Conservation (phyloP, 1,140 invertebrate species). For the Potamilus streckersoni region DNA sequence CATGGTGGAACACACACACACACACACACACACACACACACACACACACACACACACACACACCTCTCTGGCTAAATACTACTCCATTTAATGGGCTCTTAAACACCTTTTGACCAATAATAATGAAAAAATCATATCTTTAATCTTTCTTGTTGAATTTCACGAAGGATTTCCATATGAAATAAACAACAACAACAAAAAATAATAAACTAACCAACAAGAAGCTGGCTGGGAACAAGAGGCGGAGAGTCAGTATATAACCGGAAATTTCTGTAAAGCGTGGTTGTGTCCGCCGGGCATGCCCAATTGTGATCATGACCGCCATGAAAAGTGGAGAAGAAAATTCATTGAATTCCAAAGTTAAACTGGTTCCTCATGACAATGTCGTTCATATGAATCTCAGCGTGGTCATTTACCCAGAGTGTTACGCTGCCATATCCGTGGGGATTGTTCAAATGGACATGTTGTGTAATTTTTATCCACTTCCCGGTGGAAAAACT, state of each 20-base stretch:
- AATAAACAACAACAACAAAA: too few species aligned
- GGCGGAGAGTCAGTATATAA: slow-evolving; percentile 10
- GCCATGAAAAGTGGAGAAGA: slow-evolving; percentile 57
- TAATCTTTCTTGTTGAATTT: too few species aligned
- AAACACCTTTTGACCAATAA: too few species aligned
- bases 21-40: too few species aligned
- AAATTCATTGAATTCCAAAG: slow-evolving; percentile 45
- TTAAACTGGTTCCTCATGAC: slow-evolving; percentile 25
- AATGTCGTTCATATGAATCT: slow-evolving; percentile 15
- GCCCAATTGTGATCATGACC: slow-evolving; percentile 41
- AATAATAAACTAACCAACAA: slow-evolving; percentile 6
- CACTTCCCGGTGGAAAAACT: slow-evolving; percentile 31
- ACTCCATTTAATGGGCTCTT: too few species aligned
- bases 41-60: too few species aligned
- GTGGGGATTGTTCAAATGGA: slow-evolving; percentile 35
- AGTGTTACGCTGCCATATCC: slow-evolving; percentile 37
- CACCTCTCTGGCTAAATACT: too few species aligned
- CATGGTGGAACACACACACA: too few species aligned
- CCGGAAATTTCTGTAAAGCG: slow-evolving; percentile 40
- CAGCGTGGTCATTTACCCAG: slow-evolving; percentile 28
- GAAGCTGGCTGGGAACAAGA: not conserved
- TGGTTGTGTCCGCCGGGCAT: slow-evolving; percentile 41
- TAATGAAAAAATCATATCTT: too few species aligned
- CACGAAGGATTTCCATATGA: too few species aligned
- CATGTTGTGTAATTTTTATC: slow-evolving; percentile 41